Evolutionary conservation across 2,797 vertebrate species (phyloP).

Genomic region (Sebastes paucispinis): DNA sequence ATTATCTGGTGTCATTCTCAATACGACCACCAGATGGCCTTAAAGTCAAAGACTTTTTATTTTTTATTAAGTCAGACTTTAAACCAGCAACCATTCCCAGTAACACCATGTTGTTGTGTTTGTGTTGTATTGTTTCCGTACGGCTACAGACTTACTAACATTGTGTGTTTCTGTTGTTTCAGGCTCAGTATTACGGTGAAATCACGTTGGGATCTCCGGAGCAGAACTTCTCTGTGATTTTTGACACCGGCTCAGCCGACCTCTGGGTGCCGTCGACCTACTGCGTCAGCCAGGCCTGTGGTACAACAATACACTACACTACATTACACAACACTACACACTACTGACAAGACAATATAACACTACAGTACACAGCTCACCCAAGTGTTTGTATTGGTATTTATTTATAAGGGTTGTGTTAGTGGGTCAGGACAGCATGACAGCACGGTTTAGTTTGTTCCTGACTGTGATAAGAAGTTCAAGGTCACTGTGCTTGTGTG

Average conservation of each 20-base stretch:
- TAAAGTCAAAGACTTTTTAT: background rate
- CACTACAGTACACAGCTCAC: background rate
- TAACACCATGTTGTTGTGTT: background rate
- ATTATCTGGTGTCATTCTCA: background rate
- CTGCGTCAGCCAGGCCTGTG: slow-evolving; percentile 83
- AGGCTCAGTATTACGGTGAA: slow-evolving; percentile 84
- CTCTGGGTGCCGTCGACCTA: slow-evolving; percentile 85
- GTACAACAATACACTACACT: slow-evolving; percentile 45
- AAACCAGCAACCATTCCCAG: background rate
- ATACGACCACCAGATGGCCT: background rate
- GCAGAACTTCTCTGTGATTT: slow-evolving; percentile 86
- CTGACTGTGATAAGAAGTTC: slow-evolving; percentile 47
- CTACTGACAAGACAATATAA: background rate
- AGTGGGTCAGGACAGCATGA: slow-evolving; percentile 47
- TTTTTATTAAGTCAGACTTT: background rate
- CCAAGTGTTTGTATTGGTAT: background rate
- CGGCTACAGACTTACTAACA: background rate
- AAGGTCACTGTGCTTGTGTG: slow-evolving; percentile 19
- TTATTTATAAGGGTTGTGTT: background rate
- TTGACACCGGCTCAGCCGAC: slow-evolving; percentile 85
- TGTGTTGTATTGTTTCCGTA: background rate
- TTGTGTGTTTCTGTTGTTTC: slow-evolving; percentile 13
- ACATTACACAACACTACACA: background rate
- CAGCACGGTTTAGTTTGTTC: background rate
- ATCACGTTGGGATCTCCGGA: slow-evolving; percentile 78